Evolutionary conservation across 2,113 vertebrate genomes (phyloP).

Genomic region (Otocyon megalotis): DNA sequence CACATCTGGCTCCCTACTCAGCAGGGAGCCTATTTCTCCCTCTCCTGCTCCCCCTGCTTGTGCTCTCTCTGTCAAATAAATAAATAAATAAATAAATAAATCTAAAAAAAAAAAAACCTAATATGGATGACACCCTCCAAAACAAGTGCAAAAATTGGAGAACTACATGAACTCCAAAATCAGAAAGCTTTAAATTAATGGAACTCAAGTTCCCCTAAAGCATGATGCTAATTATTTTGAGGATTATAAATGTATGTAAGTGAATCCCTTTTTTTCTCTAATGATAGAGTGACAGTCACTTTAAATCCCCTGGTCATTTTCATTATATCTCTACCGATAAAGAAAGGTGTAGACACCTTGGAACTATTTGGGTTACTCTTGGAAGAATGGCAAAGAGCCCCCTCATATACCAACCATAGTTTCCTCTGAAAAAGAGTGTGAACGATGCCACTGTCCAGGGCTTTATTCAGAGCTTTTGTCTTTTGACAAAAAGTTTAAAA

Average conservation of each 20-base stretch:
- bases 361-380: neutral
- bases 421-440: neutral
- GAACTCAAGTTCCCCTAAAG: neutral
- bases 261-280: neutral
- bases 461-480: neutral
- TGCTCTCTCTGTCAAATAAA: too few species aligned
- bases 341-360: neutral
- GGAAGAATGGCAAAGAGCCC: neutral
- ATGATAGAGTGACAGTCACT: neutral
- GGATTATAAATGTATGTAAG: neutral
- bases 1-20: too few species aligned
- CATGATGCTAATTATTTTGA: neutral
- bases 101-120: too few species aligned
- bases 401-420: neutral
- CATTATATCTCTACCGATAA: neutral
- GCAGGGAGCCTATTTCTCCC: too few species aligned
- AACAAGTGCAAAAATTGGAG: neutral
- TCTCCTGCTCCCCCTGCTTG: too few species aligned
- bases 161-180: neutral
- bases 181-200: neutral
- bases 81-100: too few species aligned
- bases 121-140: neutral
- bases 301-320: neutral
- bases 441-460: neutral
- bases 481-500: slow-evolving; percentile 6